These are phyloP conservation scores for Bradynema listronoti DNA, from an alignment of 1,140 invertebrate genomes.

Conservation along the genomic window DNA sequence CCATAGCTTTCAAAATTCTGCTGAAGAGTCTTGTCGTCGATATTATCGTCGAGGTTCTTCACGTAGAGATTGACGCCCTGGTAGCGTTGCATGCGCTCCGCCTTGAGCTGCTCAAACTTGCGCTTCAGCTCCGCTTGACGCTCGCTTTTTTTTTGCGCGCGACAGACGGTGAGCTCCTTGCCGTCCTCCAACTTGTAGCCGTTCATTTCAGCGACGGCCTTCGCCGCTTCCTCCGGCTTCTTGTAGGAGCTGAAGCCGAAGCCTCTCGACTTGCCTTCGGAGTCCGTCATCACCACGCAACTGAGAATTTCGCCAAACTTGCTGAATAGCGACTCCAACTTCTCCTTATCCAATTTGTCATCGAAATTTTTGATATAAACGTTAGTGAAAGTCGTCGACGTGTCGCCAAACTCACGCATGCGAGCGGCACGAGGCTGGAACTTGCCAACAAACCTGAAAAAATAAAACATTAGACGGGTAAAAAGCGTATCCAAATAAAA, in stretches of 20 bases:
- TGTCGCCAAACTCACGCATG: slow-evolving; percentile 92
- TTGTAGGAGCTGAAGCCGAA: slow-evolving; percentile 99
- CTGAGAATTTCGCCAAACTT: slow-evolving; percentile 88
- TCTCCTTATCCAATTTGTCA: slow-evolving; percentile 86
- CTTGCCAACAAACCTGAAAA: slow-evolving; percentile 73
- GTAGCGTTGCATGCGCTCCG: slow-evolving; percentile 79
- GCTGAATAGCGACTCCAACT: slow-evolving; percentile 84
- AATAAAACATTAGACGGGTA: not conserved
- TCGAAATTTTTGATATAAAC: slow-evolving; percentile 71
- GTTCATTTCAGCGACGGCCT: slow-evolving; percentile 56
- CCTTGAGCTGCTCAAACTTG: slow-evolving; percentile 88
- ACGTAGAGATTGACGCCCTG: slow-evolving; percentile 94
- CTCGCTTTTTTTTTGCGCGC: slow-evolving; percentile 96
- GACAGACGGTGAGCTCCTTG: slow-evolving; percentile 66
- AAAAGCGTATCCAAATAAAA: slow-evolving; percentile 1
- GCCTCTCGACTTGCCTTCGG: slow-evolving; percentile 85
- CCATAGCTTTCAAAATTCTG: slow-evolving; percentile 90
- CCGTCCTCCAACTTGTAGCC: slow-evolving; percentile 60
- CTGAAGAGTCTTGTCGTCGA: slow-evolving; percentile 86
- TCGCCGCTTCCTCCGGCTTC: slow-evolving; percentile 87
- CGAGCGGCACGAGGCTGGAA: slow-evolving; percentile 94
- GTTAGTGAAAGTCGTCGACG: slow-evolving; percentile 93
- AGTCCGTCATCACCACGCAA: slow-evolving; percentile 76
- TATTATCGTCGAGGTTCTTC: slow-evolving; percentile 93
- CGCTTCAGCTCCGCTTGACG: slow-evolving; percentile 90